Evolutionary conservation across 92 coral and sea anemone species (phyloP), one percentile per base, ranked within the genome.

Genomic region (Diadumene lineata): DNA sequence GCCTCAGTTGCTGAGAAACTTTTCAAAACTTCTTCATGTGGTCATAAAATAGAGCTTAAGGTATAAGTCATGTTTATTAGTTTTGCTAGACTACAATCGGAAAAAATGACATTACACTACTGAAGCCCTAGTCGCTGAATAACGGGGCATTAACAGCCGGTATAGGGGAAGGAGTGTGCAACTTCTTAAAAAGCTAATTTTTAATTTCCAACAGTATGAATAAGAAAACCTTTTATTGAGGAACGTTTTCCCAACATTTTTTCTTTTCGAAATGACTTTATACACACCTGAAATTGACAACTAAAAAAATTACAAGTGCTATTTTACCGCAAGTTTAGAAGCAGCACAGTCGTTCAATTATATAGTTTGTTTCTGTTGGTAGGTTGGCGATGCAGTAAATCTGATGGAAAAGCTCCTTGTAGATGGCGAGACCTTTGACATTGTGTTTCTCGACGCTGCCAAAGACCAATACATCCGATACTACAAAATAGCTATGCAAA

Each of bases 361-460:
- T n/a, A n/a, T n/a, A n/a, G n/a, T n/a, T n/a, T n/a, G n/a, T n/a
- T n/a, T n/a, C n/a, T n/a, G n/a, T n/a, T n/a, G n/a, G n/a, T 21
- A 80, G 84, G 84, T 80, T n/a, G 84, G 84, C 17, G 80, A 80
- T 29, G 80, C 80, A 11, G 80, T 73, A 6, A 50, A 51, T 21
- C 17, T 80, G 1, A 80, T 80, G 79, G 13, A 56, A 29, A 73
- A 71, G 33, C 34, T 80, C 2, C 18, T 71, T 27, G 18, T 66
- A 7, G 66, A 63, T 10, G 65, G 67, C 18, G 80, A 73, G 56
- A 63, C 60, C 64, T 79, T 79, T 51, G 84, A 79, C 24, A 72
- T 72, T 44, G 66, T 79, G 30, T 79, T 79, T 48, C 66, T 79
- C n/a, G 84, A 79, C 62, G 84, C 72, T 21, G 43, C 79, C 44